Evolutionary conservation across 2,113 vertebrate species (phyloP), one percentile per base, ranked within the genome.

Genomic region (Catagonus wagneri): DNA sequence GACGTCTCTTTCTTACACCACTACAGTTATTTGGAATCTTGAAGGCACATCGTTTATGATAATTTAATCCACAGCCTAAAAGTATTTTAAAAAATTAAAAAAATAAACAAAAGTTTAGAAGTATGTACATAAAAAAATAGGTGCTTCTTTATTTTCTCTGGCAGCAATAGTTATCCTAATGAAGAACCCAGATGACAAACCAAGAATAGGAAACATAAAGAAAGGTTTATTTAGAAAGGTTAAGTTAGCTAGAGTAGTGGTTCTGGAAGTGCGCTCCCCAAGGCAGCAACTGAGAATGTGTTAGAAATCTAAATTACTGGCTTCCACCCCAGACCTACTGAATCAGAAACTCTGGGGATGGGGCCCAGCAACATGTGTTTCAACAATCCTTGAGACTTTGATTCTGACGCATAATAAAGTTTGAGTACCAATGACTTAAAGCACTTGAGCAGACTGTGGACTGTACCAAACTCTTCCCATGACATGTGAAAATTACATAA

Each of bases 1-100:
- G 97, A 12, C 99, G 98, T 32, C 99, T 99, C 97, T 99, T 99
- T 96, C 99, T 99, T 96, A 99, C 99, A 90, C 99, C 99, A 29
- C 99, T 99, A 96, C 99, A 99, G 98, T 99, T 99, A 98, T 99
- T 99, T 78, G 99, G 99, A 97, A 99, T 99, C 98, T 99, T 99
- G 98, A 99, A 99, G 98, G 99, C 99, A 93, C 99, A 99, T 94
- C 99, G 99, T 95, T 99, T 99, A 98, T 99, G 99, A 98, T 99
- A 99, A 98, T 99, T 99, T 90, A 99, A 98, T 76, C 99, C 99
- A 98, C 99, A 99, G 94, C 99, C 99, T 99, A 97, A 91, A 97
- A 94, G 61, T 92, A 68, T 81, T 95, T 97, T 85, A 89, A 94
- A 96, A 79, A 17, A 65, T 92, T 96, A 66, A 61, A 89, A 86